Evolutionary conservation across 2,113 vertebrate species (phyloP), one percentile per base, ranked within the genome.

Genomic region (Rhynchopsitta pachyrhyncha): DNA sequence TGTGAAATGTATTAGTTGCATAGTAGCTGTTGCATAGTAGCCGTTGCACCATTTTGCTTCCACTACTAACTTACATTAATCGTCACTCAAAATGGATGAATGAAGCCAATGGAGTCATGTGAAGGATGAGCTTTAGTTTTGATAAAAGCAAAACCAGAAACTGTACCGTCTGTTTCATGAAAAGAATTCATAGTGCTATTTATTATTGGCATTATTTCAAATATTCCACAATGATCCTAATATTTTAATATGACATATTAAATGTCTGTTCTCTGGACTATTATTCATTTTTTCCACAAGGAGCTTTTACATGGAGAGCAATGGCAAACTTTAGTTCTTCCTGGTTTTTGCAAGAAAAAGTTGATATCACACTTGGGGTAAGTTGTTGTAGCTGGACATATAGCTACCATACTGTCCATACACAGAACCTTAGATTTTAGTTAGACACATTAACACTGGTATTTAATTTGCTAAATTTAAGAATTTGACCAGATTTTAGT

Each of bases 61-160:
- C 13, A 22, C 3, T 44, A 28, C 13, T 83, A 57, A 57, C 55
- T 82, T 69, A 17, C 37, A 64, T 73, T 86, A 80, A 41, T 5
- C 22, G 11, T 9, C 35, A 44, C 15, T 86, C 53, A 59, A 70
- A 78, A 62, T 11, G 5, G 9, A 77, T 57, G 18, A 46, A 47
- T 47, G 4, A 74, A 86, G 10, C 19, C 44, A 49, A 7, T 28
- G 39, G n/a, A 77, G 25, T n/a, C 17, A 31, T 11, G 81, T 22
- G 13, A 78, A 92, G 14, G 17, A 44, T 1, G 0, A 0, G 0
- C 7, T 5, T n/a, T 41, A 49, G 10, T 52, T 88, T 66, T 74
- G 16, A 15, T 28, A 66, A 42, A 8, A 80, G 22, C 11, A 44
- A 74, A 91, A 29, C 8, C 12, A 81, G 37, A 68, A 73, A 33